Conservation (phyloP, 2,888 invertebrate species). For the Ryuthela nishihirai region DNA sequence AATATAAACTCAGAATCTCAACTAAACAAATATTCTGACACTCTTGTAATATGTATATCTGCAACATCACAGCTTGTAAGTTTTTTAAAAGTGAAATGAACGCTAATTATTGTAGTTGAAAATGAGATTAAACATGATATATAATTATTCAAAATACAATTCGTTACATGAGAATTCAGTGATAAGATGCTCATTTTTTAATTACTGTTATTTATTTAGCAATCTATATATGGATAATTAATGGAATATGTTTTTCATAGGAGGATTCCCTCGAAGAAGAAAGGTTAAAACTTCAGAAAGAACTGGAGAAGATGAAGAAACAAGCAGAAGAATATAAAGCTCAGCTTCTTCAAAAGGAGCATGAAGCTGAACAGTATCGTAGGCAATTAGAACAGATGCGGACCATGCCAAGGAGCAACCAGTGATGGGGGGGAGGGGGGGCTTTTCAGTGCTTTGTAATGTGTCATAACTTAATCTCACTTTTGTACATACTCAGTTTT, state of each 20-base stretch:
- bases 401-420: constrained; percentile 12
- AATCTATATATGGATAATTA: too few relatives aligned
- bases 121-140: too few relatives aligned
- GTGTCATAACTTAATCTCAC: constrained; percentile 4
- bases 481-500: constrained; percentile 20
- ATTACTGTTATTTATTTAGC: not conserved
- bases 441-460: not conserved
- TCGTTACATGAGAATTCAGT: too few relatives aligned
- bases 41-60: too few relatives aligned
- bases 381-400: constrained; percentile 34
- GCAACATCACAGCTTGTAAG: too few relatives aligned
- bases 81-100: too few relatives aligned
- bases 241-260: not conserved
- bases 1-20: too few relatives aligned
- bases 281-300: constrained; percentile 27
- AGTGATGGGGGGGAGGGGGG: constrained; percentile 8
- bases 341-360: constrained; percentile 38
- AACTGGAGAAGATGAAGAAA: constrained; percentile 32
- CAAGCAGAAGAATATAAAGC: constrained; percentile 37
- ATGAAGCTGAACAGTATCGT: constrained; percentile 36
- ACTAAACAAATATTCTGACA: too few relatives aligned
- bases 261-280: constrained; percentile 13
- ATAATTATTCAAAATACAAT: too few relatives aligned
- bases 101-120: too few relatives aligned
- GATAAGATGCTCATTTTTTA: not conserved